Evolutionary conservation across 2,797 vertebrate genomes (phyloP), one percentile per base, ranked within the genome.

Genomic region (Periophthalmus magnuspinnatus): DNA sequence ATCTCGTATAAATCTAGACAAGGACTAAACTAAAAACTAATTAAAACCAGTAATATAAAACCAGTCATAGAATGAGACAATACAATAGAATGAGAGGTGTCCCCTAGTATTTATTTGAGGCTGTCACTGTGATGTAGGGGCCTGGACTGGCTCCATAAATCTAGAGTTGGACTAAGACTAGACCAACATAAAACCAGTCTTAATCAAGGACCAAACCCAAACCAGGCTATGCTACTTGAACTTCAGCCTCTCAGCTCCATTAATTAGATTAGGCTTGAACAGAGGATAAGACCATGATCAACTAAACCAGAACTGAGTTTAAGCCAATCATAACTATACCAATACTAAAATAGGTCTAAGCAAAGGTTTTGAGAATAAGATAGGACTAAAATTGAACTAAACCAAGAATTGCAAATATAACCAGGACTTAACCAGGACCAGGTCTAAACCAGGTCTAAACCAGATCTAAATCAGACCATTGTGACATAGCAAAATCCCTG

Each of bases 131-230:
- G 56, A 33, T 33, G 28, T 58, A 58, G 16, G 14, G 14, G 16
- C 22, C 56, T 8, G 75, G 66, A 32, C 55, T 67, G 67, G 72
- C 62, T 75, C 19, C 72, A 78, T 88, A 83, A 85, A 89, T 90
- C 76, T 78, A 28, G 57, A 45, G 41, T 45, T 16, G 13, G 13
- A 45, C 11, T 45, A 45, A 14, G 13, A 45, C 41, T 16, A 3
- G 38, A 41, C 38, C 11, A 41, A 10, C 11, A 38, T 8, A 38
- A 28, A 7, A 38, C 6, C 8, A 11, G 38, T 41, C 38, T 11
- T 41, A 11, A 28, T 28, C 28, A 28, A 28, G 28, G 38, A 41
- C 11, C 11, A 7, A 13, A 13, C 38, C 38, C 38, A 13, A 11
- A 41, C 3, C 28, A 28, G 28, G 28, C 28, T 28, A 28, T 28